These are phyloP conservation scores for Tenrec ecaudatus DNA, from an alignment of 2,113 vertebrate species.

Conservation along the genomic window DNA sequence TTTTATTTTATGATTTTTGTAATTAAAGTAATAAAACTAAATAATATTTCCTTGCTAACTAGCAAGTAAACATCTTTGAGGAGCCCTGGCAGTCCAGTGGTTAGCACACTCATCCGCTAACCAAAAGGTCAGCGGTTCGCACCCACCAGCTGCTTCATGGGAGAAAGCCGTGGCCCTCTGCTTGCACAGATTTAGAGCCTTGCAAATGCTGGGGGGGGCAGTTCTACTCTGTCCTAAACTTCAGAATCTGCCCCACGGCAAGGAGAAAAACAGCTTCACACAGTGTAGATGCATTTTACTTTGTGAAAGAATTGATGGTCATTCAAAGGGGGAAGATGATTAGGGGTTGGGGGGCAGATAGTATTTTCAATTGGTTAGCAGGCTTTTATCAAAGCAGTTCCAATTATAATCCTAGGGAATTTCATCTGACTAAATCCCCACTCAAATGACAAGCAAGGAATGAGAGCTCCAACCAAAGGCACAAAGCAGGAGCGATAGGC, in stretches of 20 bases:
- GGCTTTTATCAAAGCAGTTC: slow-evolving; percentile 46
- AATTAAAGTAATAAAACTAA: slow-evolving; percentile 84
- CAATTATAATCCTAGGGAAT: slow-evolving; percentile 13
- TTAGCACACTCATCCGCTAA: too few species aligned
- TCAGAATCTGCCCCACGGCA: too few species aligned
- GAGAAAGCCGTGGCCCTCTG: too few species aligned
- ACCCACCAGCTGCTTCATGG: too few species aligned
- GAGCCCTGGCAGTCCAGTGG: too few species aligned
- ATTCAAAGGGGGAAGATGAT: slow-evolving; percentile 35
- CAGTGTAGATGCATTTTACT: slow-evolving; percentile 24
- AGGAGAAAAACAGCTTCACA: too few species aligned
- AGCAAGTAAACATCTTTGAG: slow-evolving; percentile 55
- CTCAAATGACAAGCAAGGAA: not conserved
- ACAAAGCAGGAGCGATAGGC: not conserved
- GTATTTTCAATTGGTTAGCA: slow-evolving; percentile 48
- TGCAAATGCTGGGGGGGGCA: too few species aligned
- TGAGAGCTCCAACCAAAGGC: not conserved
- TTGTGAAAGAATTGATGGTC: slow-evolving; percentile 41
- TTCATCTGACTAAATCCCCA: slow-evolving; percentile 51
- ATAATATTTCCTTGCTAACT: slow-evolving; percentile 69
- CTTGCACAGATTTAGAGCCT: too few species aligned
- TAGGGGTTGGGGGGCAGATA: not conserved
- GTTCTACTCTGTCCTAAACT: too few species aligned
- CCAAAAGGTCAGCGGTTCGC: too few species aligned
- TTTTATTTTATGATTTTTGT: slow-evolving; percentile 82